A percentile compares a stretch with the other conserved stretches of the same genome.
phyloP scores from a whole-genome alignment of 2,797 vertebrate species.

The Tangara arthus region DNA sequence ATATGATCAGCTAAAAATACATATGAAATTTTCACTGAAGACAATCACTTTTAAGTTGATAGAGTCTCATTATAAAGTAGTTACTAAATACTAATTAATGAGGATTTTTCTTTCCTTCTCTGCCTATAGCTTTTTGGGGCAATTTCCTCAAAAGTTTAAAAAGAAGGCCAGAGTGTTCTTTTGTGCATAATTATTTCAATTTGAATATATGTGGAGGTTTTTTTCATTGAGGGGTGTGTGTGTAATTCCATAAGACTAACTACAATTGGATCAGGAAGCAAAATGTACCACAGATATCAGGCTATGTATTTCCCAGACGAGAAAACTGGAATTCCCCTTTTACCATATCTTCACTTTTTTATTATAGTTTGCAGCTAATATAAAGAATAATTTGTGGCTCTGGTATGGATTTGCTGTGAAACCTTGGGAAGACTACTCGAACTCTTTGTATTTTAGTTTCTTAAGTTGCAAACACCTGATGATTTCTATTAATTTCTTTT shows the following conservation, averaged over 20 bases:
- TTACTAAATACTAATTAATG: not conserved
- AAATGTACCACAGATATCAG: not conserved
- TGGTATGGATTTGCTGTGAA: not conserved
- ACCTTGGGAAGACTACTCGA: not conserved
- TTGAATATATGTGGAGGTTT: not conserved
- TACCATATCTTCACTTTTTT: not conserved
- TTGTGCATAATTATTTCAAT: not conserved
- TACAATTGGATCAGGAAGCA: not conserved
- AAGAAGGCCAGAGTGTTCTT: not conserved
- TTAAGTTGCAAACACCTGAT: not conserved
- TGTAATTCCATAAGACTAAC: not conserved
- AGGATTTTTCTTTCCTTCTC: not conserved
- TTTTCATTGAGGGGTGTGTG: not conserved
- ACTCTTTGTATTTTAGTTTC: not conserved
- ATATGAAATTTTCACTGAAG: not conserved
- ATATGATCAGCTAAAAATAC: not conserved
- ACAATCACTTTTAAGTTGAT: not conserved
- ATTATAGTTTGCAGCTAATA: not conserved
- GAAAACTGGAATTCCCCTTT: not conserved
- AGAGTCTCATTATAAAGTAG: not conserved
- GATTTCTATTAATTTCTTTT: not conserved
- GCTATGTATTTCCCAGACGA: not conserved
- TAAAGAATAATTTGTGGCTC: not conserved
- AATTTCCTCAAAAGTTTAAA: not conserved
- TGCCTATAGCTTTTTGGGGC: not conserved